Percentiles rank a stretch among this genome's conserved stretches.
Evolutionary conservation across 2,113 vertebrate genomes (phyloP).

Genomic region (Setophaga coronata): DNA sequence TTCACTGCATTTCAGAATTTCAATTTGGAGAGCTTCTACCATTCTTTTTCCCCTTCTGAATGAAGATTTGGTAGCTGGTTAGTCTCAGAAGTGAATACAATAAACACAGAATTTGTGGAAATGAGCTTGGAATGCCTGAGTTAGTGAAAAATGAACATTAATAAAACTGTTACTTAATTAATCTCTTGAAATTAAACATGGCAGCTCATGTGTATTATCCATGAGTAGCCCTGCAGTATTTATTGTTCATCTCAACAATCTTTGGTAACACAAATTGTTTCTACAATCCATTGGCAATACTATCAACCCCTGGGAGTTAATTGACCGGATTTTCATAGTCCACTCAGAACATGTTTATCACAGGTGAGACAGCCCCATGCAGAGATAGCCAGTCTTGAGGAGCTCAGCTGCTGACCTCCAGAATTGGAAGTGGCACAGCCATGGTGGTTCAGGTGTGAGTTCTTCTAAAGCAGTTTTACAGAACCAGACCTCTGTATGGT

Average conservation of each 20-base stretch:
- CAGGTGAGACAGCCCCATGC: background rate
- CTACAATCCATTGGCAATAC: background rate
- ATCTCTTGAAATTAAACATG: background rate
- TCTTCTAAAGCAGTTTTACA: background rate
- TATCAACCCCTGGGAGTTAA: background rate
- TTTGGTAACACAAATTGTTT: background rate
- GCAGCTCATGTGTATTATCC: background rate
- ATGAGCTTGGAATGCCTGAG: background rate
- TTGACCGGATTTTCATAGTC: background rate
- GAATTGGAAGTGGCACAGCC: background rate
- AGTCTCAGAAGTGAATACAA: background rate
- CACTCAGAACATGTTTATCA: background rate
- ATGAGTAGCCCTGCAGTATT: background rate
- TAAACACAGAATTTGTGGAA: background rate
- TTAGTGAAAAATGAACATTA: background rate
- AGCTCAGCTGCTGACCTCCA: background rate
- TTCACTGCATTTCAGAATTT: background rate
- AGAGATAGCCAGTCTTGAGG: background rate
- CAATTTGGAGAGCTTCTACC: background rate
- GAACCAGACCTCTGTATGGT: background rate
- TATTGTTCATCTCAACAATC: constrained; percentile 9
- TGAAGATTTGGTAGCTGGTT: constrained; percentile 3
- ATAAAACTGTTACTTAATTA: background rate
- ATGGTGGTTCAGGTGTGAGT: background rate
- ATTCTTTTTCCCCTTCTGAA: background rate